Evolutionary conservation across 2,888 invertebrate genomes (phyloP).

Genomic region (Eulithis prunata): DNA sequence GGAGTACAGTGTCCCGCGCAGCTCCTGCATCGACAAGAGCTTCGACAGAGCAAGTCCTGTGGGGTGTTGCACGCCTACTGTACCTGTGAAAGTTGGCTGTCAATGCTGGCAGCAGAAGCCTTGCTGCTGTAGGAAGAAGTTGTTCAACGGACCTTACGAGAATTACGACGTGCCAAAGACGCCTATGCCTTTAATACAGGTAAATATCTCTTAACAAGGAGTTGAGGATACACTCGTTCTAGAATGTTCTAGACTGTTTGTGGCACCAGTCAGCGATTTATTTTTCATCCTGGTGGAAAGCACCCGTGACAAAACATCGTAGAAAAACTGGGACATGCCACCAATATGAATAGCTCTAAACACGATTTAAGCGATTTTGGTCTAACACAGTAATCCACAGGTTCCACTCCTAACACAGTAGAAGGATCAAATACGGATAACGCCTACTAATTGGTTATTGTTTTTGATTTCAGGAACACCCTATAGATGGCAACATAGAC

Average conservation of each 20-base stretch:
- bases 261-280: too few relatives aligned
- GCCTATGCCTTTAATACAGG: conserved; percentile 83
- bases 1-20: conserved; percentile 86
- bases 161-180: conserved; percentile 92
- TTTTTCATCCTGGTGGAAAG: too few relatives aligned
- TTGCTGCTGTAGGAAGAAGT: conserved; percentile 72
- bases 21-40: conserved; percentile 77
- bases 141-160: conserved; percentile 86
- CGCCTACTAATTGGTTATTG: not conserved
- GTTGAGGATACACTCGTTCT: too few relatives aligned
- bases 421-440: not conserved
- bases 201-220: conserved; percentile 34
- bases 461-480: conserved; percentile 69
- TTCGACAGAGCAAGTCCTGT: conserved; percentile 76
- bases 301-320: too few relatives aligned
- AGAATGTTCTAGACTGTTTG: too few relatives aligned
- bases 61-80: conserved; percentile 82
- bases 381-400: too few relatives aligned
- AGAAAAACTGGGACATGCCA: too few relatives aligned
- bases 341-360: too few relatives aligned
- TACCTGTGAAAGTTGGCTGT: conserved; percentile 82
- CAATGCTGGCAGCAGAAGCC: conserved; percentile 76
- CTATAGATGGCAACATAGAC: conserved; percentile 62
- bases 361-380: too few relatives aligned
- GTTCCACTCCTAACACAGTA: not conserved